Percentiles rank a stretch among this genome's conserved stretches.
These are phyloP conservation scores for Syrphus vitripennis DNA, from an alignment of 2,888 invertebrate genomes.

Conservation along the genomic window DNA sequence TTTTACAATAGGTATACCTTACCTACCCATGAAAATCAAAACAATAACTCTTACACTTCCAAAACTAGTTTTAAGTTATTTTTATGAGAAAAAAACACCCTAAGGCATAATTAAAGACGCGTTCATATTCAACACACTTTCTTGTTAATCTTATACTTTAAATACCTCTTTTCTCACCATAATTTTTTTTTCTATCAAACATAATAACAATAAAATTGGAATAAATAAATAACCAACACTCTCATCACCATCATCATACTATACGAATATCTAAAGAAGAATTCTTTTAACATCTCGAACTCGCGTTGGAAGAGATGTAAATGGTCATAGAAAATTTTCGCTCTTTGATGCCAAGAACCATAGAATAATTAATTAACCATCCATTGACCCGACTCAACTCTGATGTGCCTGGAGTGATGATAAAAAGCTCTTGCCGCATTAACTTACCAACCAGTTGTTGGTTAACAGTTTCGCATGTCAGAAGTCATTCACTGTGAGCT, in stretches of 20 bases:
- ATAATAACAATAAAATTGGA: not conserved
- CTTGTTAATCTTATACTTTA: not conserved
- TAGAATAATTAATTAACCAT: slow-evolving; percentile 71
- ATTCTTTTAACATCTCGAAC: slow-evolving; percentile 6
- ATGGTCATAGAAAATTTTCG: not conserved
- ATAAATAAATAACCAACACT: not conserved
- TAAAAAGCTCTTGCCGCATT: slow-evolving; percentile 78
- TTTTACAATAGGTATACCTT: no score
- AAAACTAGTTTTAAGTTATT: not conserved
- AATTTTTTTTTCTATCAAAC: not conserved
- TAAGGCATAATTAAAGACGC: not conserved
- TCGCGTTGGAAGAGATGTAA: not conserved
- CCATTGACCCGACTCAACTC: slow-evolving; percentile 61
- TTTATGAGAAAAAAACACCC: not conserved
- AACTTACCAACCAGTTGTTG: slow-evolving; percentile 78
- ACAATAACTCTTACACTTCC: no score
- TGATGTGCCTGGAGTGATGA: slow-evolving; percentile 74
- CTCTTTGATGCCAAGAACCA: slow-evolving; percentile 32
- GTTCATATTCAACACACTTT: not conserved
- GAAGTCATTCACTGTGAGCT: slow-evolving; percentile 50
- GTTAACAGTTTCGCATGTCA: slow-evolving; percentile 72
- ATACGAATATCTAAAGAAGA: not conserved
- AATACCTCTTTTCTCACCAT: not conserved
- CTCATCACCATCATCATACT: not conserved
- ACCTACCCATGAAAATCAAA: no score